These are phyloP conservation scores for Zootoca vivipara DNA, from an alignment of 2,113 vertebrate species.

Conservation along the genomic window DNA sequence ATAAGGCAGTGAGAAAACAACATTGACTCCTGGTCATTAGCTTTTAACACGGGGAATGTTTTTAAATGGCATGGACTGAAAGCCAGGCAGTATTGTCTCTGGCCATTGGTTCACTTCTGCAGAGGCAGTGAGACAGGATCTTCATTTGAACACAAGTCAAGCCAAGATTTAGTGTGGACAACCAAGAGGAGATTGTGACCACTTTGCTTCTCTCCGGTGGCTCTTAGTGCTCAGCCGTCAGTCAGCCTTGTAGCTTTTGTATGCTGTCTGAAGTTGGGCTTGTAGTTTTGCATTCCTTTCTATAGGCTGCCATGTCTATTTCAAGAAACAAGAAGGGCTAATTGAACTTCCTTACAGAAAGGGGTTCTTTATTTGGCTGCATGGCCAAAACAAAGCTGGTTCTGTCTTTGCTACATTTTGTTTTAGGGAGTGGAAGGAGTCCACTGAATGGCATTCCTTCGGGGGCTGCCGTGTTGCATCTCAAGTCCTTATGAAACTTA, in stretches of 20 bases:
- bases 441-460: background rate
- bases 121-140: background rate
- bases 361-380: slow-evolving; percentile 53
- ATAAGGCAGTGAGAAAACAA: background rate
- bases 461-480: background rate
- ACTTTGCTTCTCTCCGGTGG: no score
- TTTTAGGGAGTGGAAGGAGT: slow-evolving; percentile 9
- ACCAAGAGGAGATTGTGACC: no score
- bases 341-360: slow-evolving; percentile 49
- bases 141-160: no score
- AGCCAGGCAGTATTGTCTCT: background rate
- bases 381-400: slow-evolving; percentile 33
- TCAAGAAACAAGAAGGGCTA: slow-evolving; percentile 50
- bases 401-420: slow-evolving; percentile 40
- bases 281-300: background rate
- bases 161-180: no score
- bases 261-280: background rate
- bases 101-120: no score
- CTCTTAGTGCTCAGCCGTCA: no score
- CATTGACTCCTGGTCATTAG: background rate
- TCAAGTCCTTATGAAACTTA: background rate
- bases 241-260: no score
- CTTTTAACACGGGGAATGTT: background rate
- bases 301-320: background rate
- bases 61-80: background rate